Evolutionary conservation across 2,797 vertebrate species (phyloP), one percentile per base, ranked within the genome.

Genomic region (Delichon dasypus): DNA sequence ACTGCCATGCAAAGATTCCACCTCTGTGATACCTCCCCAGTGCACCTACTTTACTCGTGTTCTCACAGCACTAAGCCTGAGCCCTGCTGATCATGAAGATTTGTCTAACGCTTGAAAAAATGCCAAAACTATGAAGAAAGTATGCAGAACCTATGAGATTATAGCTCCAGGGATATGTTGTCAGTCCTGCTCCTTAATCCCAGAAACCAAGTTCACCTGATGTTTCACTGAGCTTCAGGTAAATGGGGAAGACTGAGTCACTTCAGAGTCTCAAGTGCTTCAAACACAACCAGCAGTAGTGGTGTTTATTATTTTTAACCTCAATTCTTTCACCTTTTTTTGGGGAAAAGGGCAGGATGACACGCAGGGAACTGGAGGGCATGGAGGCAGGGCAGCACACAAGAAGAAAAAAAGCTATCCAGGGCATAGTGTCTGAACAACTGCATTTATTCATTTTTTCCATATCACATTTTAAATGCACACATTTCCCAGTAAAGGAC

Each of bases 71-170:
- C 70, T 32, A 22, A 87, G 47, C 57, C 45, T 27, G 47, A 90
- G 74, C 44, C 34, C 65, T 51, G 65, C 75, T 78, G 78, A 42
- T 66, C 54, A 16, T 13, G 16, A 87, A 89, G 58, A 89, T 88
- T 92, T 89, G 70, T 73, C 89, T 77, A 74, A 75, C 7, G 5
- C 26, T 89, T 93, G 92, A 93, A 89, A 92, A 42, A 62, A 64
- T 53, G 79, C 83, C 93, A 93, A 44, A 85, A 45, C n/a, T 32
- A 44, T 11, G 61, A 62, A 75, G 23, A 67, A 85, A 70, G 34
- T 9, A 45, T 53, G 51, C 48, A 30, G 32, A 15, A 36, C 29
- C 70, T 86, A 12, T 17, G 16, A 88, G 51, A 60, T 51, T 62
- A 34, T 1, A 84, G 40, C 30, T 79, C 57, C 10, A 54, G 40